These are phyloP conservation scores for Polyploca ridens DNA, from an alignment of 2,888 invertebrate species.

Conservation along the genomic window DNA sequence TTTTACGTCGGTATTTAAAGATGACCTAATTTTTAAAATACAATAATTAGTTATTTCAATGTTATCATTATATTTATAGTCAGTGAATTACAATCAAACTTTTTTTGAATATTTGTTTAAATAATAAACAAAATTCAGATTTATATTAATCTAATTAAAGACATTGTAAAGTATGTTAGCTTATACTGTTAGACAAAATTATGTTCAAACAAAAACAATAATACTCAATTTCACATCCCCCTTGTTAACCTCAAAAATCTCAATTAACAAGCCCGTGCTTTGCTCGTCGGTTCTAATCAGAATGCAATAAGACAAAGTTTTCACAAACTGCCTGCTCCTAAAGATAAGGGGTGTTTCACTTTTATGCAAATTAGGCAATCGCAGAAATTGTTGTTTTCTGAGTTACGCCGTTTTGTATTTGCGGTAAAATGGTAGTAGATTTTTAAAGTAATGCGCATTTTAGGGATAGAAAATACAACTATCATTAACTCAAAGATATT, in stretches of 20 bases:
- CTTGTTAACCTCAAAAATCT: slow-evolving; percentile 61
- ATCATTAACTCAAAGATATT: too few species aligned
- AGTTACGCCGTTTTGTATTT: slow-evolving; percentile 44
- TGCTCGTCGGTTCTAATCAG: slow-evolving; percentile 58
- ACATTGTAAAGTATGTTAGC: too few species aligned
- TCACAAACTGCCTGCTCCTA: slow-evolving; percentile 72
- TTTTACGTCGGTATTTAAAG: too few species aligned
- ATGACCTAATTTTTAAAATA: too few species aligned
- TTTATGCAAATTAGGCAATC: slow-evolving; percentile 74
- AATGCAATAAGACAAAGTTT: slow-evolving; percentile 79
- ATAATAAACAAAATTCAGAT: too few species aligned
- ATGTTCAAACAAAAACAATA: slow-evolving; percentile 27
- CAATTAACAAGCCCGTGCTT: slow-evolving; percentile 49
- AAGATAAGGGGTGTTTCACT: slow-evolving; percentile 76
- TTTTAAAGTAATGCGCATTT: not conserved
- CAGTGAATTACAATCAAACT: too few species aligned
- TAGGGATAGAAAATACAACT: too few species aligned
- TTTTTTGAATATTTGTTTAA: too few species aligned
- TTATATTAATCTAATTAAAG: too few species aligned
- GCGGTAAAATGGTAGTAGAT: slow-evolving; percentile 9
- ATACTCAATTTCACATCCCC: slow-evolving; percentile 38
- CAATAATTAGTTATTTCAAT: too few species aligned
- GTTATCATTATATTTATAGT: too few species aligned
- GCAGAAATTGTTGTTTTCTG: slow-evolving; percentile 56
- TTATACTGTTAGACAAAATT: too few species aligned